Conservation (phyloP, 2,888 invertebrate genomes). For the Torymus aiolomorphi region DNA sequence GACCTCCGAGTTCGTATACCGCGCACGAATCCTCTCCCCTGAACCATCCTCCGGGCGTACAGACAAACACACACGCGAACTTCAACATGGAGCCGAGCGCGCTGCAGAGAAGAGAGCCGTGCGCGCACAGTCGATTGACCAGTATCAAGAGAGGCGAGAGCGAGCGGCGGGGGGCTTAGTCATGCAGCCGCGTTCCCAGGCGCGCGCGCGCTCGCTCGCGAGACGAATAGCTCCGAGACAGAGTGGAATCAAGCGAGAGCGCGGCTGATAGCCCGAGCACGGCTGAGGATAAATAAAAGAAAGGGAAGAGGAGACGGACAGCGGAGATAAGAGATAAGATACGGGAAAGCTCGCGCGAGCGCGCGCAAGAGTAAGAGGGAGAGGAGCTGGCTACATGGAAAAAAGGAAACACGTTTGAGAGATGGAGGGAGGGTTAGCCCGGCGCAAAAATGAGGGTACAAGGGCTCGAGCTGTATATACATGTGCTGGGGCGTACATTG, state of each 20-base stretch:
- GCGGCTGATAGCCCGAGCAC: conserved; percentile 18
- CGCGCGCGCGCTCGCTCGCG: conserved; percentile 56
- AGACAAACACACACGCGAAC: conserved; percentile 20
- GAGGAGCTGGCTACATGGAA: conserved; percentile 18
- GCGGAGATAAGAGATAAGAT: conserved; percentile 54
- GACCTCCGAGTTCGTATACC: conserved; percentile 33
- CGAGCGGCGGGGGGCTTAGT: conserved; percentile 57
- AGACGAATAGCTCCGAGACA: conserved; percentile 51
- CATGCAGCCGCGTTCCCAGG: conserved; percentile 65
- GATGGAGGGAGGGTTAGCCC: background rate
- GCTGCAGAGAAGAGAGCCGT: conserved; percentile 14
- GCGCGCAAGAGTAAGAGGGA: too few species aligned
- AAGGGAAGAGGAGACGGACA: conserved; percentile 48
- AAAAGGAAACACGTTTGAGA: conserved; percentile 34
- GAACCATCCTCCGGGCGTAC: conserved; percentile 22
- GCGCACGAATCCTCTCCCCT: conserved; percentile 21
- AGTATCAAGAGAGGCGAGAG: conserved; percentile 51
- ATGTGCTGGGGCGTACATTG: background rate
- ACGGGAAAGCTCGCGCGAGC: conserved; percentile 23
- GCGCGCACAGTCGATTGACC: conserved; percentile 58
- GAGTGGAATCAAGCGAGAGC: conserved; percentile 46
- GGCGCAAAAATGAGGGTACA: conserved; percentile 11
- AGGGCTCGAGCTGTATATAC: too few species aligned
- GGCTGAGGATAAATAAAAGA: conserved; percentile 53
- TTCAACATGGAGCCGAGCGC: conserved; percentile 10